phyloP scores from a whole-genome alignment of 2,797 vertebrate species.

The Prunella strophiata region DNA sequence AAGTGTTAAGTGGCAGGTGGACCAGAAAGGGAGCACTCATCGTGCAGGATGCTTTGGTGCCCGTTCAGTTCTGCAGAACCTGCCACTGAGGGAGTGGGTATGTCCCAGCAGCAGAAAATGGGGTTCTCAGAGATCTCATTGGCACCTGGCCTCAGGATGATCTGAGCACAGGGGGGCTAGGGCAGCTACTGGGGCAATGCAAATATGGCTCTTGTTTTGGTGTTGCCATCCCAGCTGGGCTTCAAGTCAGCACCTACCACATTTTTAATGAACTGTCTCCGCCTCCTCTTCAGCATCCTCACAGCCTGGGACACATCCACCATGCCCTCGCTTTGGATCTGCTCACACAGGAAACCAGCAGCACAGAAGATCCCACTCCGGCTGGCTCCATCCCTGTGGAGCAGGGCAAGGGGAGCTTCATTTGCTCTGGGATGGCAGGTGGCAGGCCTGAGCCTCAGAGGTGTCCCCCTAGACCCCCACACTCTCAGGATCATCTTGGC shows the following conservation, averaged over 20 bases:
- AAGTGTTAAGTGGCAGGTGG: background rate
- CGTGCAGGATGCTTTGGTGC: background rate
- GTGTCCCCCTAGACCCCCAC: background rate
- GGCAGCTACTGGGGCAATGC: background rate
- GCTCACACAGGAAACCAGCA: constrained; percentile 59
- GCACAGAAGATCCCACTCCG: constrained; percentile 65
- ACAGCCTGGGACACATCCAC: constrained; percentile 70
- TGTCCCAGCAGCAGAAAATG: background rate
- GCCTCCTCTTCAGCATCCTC: constrained; percentile 36
- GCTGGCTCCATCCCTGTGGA: constrained; percentile 56
- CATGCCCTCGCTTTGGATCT: constrained; percentile 55
- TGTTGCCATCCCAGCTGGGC: background rate
- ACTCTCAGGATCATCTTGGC: background rate
- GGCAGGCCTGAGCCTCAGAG: background rate
- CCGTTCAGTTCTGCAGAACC: background rate
- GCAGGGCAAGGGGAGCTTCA: background rate
- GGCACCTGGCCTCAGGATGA: background rate
- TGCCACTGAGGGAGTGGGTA: background rate
- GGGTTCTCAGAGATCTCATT: background rate
- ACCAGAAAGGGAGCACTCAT: background rate
- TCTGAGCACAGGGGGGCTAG: background rate
- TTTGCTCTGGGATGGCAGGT: background rate
- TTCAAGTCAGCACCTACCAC: constrained; percentile 42
- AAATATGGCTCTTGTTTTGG: background rate
- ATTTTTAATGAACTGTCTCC: constrained; percentile 53